phyloP scores from a whole-genome alignment of 2,113 vertebrate species.

The Hippolais icterina region DNA sequence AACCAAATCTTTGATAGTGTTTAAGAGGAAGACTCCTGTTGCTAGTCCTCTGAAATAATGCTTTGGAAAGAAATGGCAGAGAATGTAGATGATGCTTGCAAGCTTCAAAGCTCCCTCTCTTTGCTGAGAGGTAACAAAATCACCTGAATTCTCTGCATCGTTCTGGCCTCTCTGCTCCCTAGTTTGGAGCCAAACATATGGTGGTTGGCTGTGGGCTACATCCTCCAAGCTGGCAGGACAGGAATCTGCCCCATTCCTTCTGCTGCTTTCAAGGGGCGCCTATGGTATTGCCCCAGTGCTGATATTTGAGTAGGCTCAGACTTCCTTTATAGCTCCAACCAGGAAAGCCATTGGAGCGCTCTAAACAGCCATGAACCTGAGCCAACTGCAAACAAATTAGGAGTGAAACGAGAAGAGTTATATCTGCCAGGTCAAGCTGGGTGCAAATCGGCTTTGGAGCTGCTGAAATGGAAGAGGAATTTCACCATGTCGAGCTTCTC shows the following conservation, averaged over 20 bases:
- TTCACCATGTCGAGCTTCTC: constrained; percentile 29
- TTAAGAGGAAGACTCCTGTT: not conserved
- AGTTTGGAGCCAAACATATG: constrained; percentile 58
- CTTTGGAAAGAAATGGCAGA: not conserved
- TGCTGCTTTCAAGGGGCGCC: not conserved
- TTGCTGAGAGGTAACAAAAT: not conserved
- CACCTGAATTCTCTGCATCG: not conserved
- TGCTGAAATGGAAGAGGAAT: constrained; percentile 62
- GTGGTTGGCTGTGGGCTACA: constrained; percentile 35
- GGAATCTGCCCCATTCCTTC: constrained; percentile 22
- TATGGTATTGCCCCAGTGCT: not conserved
- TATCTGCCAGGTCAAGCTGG: constrained; percentile 73
- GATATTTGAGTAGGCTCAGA: constrained; percentile 60
- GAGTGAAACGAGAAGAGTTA: constrained; percentile 63
- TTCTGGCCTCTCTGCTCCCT: constrained; percentile 24
- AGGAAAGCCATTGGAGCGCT: constrained; percentile 23
- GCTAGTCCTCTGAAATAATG: accelerated
- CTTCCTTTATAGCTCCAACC: constrained; percentile 55
- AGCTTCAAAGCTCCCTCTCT: not conserved
- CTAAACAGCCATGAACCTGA: constrained; percentile 27
- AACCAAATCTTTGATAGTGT: not conserved
- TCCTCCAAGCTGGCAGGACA: constrained; percentile 49
- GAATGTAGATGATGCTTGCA: not conserved
- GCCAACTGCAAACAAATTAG: constrained; percentile 73
- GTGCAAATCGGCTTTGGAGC: constrained; percentile 49